These are phyloP conservation scores for Pelobates fuscus DNA, from an alignment of 2,113 vertebrate species.

Conservation along the genomic window DNA sequence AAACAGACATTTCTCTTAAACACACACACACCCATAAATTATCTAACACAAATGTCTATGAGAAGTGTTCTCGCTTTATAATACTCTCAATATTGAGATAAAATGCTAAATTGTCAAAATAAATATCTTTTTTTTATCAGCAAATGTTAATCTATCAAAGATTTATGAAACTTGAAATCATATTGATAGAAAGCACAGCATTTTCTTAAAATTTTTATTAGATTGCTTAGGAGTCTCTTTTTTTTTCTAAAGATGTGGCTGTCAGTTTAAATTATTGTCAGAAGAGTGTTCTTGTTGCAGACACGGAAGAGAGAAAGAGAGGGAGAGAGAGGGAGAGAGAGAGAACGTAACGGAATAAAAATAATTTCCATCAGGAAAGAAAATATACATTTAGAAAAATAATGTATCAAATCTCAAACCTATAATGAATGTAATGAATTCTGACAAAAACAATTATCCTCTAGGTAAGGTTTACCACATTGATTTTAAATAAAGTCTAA, in stretches of 20 bases:
- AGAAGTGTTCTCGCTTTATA: conserved; percentile 41
- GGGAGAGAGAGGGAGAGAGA: too few species aligned
- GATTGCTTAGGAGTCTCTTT: conserved; percentile 61
- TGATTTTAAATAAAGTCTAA: too few species aligned
- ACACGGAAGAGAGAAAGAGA: conserved; percentile 56
- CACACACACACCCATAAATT: conserved; percentile 59
- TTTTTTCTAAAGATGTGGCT: conserved; percentile 70
- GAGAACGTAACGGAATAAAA: too few species aligned
- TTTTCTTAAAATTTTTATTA: conserved; percentile 68
- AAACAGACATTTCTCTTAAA: conserved; percentile 72
- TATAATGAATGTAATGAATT: too few species aligned
- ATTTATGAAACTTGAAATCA: too few species aligned
- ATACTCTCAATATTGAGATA: conserved; percentile 56
- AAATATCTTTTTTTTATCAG: conserved; percentile 56
- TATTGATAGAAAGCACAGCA: conserved; percentile 54
- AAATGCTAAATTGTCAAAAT: conserved; percentile 64
- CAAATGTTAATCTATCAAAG: conserved; percentile 68
- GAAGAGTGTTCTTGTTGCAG: conserved; percentile 65
- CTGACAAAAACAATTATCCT: too few species aligned
- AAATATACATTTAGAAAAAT: too few species aligned
- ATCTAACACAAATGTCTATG: conserved; percentile 55
- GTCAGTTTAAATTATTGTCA: conserved; percentile 69
- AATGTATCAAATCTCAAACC: too few species aligned
- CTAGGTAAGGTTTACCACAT: too few species aligned
- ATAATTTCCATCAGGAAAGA: too few species aligned